phyloP scores from a whole-genome alignment of 2,113 vertebrate genomes.

The Chaetodon auriga region DNA sequence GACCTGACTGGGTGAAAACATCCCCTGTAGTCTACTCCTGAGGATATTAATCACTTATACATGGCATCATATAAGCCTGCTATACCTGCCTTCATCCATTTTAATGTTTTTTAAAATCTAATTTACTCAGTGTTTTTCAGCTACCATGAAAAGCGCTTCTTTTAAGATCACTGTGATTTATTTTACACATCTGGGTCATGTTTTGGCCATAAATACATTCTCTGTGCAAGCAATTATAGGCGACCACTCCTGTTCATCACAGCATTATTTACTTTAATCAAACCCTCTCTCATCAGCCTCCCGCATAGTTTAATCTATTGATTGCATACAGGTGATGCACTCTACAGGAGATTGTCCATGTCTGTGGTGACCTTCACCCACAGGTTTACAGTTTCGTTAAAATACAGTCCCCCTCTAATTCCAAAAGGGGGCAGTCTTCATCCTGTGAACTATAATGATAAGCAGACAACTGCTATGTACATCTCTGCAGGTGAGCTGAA shows the following conservation, averaged over 20 bases:
- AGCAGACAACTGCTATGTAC: not conserved
- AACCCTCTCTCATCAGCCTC: conserved; percentile 51
- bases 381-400: not conserved
- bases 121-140: not conserved
- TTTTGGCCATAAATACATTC: not conserved
- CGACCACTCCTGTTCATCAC: conserved; percentile 27
- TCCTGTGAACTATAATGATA: not conserved
- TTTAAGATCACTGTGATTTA: not conserved
- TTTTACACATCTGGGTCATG: not conserved
- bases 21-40: not conserved
- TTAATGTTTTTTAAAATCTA: not conserved
- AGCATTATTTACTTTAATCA: conserved; percentile 44
- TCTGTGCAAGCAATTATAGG: conserved; percentile 2
- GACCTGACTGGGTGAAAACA: not conserved
- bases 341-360: conserved; percentile 31
- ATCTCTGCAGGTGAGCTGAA: not conserved
- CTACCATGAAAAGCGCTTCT: not conserved
- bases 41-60: conserved; percentile 3
- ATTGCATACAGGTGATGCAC: conserved; percentile 59
- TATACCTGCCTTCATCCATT: not conserved
- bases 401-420: conserved; percentile 24
- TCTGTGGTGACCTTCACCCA: conserved; percentile 53
- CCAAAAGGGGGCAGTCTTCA: conserved; percentile 59
- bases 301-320: conserved; percentile 65
- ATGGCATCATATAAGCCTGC: not conserved